These are phyloP conservation scores for Amyelois transitella DNA, from an alignment of 1,140 invertebrate species.

Conservation along the genomic window DNA sequence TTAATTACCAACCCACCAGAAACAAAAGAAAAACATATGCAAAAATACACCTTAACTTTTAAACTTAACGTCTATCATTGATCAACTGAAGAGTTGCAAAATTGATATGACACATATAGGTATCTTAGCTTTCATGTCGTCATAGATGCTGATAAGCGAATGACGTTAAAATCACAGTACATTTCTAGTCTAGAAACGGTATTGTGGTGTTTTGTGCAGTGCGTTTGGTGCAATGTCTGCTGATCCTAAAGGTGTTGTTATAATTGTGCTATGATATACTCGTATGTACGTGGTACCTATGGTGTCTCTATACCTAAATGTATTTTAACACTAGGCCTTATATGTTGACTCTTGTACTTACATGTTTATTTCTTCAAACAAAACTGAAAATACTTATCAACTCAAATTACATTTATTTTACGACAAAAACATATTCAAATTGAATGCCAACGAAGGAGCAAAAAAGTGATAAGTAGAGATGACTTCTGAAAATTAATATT, in stretches of 20 bases:
- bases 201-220: neutral
- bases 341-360: neutral
- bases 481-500: too few species aligned
- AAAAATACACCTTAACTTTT: neutral
- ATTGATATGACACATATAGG: neutral
- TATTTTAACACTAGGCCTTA: neutral
- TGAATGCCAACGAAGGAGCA: too few species aligned
- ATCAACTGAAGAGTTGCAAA: too few species aligned
- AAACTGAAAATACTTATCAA: too few species aligned
- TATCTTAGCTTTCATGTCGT: neutral
- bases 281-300: neutral
- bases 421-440: too few species aligned
- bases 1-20: neutral
- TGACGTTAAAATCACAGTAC: neutral
- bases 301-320: too few species aligned
- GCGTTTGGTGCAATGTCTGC: neutral
- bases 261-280: neutral
- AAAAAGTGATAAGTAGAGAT: too few species aligned
- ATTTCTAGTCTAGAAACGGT: neutral
- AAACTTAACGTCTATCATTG: neutral
- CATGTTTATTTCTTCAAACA: too few species aligned
- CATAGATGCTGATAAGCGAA: neutral
- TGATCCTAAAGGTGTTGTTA: neutral
- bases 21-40: neutral
- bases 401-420: too few species aligned